These are phyloP conservation scores for Carassius gibelio DNA, from an alignment of 2,113 vertebrate genomes.

Conservation along the genomic window DNA sequence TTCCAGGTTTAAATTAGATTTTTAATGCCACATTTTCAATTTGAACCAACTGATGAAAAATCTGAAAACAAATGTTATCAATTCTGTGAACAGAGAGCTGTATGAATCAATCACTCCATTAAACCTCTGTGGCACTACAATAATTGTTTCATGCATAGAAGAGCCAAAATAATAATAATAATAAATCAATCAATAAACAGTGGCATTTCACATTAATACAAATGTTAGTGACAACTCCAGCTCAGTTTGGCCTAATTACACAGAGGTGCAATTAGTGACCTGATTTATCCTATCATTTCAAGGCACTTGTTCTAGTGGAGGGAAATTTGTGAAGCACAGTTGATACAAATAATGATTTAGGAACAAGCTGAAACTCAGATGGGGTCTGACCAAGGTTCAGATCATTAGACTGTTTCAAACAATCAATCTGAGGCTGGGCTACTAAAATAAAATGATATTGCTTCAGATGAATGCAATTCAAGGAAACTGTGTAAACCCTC, in stretches of 20 bases:
- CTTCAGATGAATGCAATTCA: not conserved
- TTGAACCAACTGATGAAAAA: not conserved
- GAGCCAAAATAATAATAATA: not conserved
- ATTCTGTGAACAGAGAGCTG: not conserved
- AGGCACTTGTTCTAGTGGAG: not conserved
- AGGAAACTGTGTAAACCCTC: not conserved
- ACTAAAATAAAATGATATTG: not conserved
- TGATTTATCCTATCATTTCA: slow-evolving; percentile 29
- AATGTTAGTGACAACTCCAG: not conserved
- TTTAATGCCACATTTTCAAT: not conserved
- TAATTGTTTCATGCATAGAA: not conserved
- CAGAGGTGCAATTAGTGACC: slow-evolving; percentile 7
- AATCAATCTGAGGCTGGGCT: not conserved
- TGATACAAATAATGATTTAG: slow-evolving; percentile 16
- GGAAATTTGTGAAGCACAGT: not conserved
- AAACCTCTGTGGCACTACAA: not conserved
- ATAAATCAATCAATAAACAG: not conserved
- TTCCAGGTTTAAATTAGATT: not conserved
- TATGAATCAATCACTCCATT: not conserved
- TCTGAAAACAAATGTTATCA: not conserved
- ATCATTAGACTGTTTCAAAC: not conserved
- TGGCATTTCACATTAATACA: not conserved
- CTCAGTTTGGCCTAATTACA: slow-evolving; percentile 5
- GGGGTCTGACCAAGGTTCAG: not conserved
- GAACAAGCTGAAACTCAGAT: not conserved